Evolutionary conservation across 2,113 vertebrate species (phyloP), one percentile per base, ranked within the genome.

Genomic region (Salvator merianae): DNA sequence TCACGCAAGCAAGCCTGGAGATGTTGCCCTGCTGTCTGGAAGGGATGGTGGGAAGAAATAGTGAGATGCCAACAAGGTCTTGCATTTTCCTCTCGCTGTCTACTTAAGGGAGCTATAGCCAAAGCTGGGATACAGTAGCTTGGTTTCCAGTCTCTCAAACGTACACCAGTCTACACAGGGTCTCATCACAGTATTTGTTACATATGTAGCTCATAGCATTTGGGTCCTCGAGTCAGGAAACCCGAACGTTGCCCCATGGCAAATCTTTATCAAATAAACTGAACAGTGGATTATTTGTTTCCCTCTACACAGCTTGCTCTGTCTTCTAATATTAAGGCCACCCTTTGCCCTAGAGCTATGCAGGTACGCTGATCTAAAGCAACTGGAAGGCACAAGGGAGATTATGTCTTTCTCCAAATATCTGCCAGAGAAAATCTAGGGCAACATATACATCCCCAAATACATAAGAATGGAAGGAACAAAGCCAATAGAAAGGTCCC

Each of bases 391-490:
- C 34, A 13, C 7, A 30, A 50, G 43, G 7, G 28, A 50, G 13
- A n/a, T n/a, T n/a, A n/a, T 47, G 38, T 32, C 24, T 20, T 70
- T 24, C 65, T 71, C 16, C 34, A 72, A 72, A 22, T 40, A 26
- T 38, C 59, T 72, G 28, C 38, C 22, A 40, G 32, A 62, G 22
- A 65, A 79, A n/a, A 62, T 87, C 68, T 84, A 79, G 65, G 77
- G 2, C 32, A 62, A 72, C 7, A 71, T 12, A 83, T 47, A 91
- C 79, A 87, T 80, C 55, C 63, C 84, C 88, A n/a, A 1, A 32
- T 72, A 59, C 2, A 80, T 65, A 75, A 71, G 1, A 2, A 34
- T 1, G 59, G 81, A 47, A 66, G 86, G 79, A 6, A 87, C 79
- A 34, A 84, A 84, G 36, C 34, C 34, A 84, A 9, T 47, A 73